A percentile compares a stretch with the other conserved stretches of the same genome.
phyloP scores from a whole-genome alignment of 2,113 vertebrate species.

The Chaetodon auriga region DNA sequence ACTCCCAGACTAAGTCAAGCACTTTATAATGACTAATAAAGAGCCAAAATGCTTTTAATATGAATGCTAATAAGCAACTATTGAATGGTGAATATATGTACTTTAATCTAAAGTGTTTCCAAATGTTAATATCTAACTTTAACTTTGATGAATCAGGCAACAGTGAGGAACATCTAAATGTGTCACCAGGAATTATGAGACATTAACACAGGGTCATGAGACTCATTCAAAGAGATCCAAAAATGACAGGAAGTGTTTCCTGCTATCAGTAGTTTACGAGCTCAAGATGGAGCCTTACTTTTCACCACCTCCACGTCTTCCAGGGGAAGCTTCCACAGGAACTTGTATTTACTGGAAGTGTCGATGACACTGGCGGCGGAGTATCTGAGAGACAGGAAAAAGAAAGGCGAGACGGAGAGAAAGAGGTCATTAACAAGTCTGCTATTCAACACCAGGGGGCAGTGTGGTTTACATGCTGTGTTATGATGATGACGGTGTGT shows the following conservation, averaged over 20 bases:
- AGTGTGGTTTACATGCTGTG: slow-evolving; percentile 4
- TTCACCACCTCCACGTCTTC: slow-evolving; percentile 95
- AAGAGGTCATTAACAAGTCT: not conserved
- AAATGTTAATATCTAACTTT: not conserved
- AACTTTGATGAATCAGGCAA: not conserved
- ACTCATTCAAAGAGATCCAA: not conserved
- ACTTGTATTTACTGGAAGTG: slow-evolving; percentile 97
- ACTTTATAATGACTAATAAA: no score
- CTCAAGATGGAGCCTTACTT: slow-evolving; percentile 83
- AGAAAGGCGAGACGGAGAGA: not conserved
- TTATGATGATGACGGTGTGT: not conserved
- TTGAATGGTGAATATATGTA: no score
- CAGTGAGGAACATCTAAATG: not conserved
- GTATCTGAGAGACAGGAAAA: slow-evolving; percentile 85
- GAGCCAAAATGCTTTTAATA: no score
- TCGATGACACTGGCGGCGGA: slow-evolving; percentile 96
- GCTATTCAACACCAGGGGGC: slow-evolving; percentile 48
- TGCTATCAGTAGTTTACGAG: not conserved
- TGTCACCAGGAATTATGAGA: not conserved
- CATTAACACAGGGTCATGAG: not conserved
- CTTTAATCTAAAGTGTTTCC: no score
- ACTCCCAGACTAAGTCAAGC: no score
- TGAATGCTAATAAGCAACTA: no score
- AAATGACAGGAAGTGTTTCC: not conserved
- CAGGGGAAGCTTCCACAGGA: slow-evolving; percentile 96